These are phyloP conservation scores for Selene dorsalis DNA, from an alignment of 2,797 vertebrate species.

Conservation along the genomic window DNA sequence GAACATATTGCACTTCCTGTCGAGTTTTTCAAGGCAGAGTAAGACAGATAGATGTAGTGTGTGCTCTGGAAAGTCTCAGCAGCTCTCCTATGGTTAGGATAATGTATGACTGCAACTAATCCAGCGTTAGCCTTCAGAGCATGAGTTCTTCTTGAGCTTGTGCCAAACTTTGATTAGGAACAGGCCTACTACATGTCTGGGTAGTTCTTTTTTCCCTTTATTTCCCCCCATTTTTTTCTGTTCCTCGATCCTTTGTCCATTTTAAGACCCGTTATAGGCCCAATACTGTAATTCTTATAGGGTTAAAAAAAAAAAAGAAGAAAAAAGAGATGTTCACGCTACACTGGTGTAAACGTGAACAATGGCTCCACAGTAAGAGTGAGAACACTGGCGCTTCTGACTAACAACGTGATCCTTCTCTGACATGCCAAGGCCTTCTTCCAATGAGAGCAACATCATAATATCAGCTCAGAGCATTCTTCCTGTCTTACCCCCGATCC, in stretches of 20 bases:
- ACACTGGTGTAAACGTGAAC: slow-evolving; percentile 18
- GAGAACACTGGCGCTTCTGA: slow-evolving; percentile 26
- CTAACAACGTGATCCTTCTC: slow-evolving; percentile 50
- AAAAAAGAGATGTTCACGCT: not conserved
- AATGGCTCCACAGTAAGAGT: slow-evolving; percentile 31
- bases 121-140: slow-evolving; percentile 61
- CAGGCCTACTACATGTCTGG: slow-evolving; percentile 69
- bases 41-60: slow-evolving; percentile 61
- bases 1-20: slow-evolving; percentile 68
- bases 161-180: slow-evolving; percentile 77
- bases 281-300: slow-evolving; percentile 6
- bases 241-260: slow-evolving; percentile 52
- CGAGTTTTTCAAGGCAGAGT: slow-evolving; percentile 58
- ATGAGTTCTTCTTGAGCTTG: slow-evolving; percentile 63
- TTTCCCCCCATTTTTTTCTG: slow-evolving; percentile 8
- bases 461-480: slow-evolving; percentile 72
- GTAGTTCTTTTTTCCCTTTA: slow-evolving; percentile 13
- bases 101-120: slow-evolving; percentile 76
- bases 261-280: slow-evolving; percentile 20
- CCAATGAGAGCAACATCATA: slow-evolving; percentile 62
- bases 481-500: slow-evolving; percentile 67
- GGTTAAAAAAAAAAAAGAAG: not conserved
- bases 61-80: slow-evolving; percentile 67
- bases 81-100: slow-evolving; percentile 69
- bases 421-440: slow-evolving; percentile 53